These are phyloP conservation scores for Callyntrura sp. DNA, from an alignment of 2,888 invertebrate genomes.

Conservation along the genomic window DNA sequence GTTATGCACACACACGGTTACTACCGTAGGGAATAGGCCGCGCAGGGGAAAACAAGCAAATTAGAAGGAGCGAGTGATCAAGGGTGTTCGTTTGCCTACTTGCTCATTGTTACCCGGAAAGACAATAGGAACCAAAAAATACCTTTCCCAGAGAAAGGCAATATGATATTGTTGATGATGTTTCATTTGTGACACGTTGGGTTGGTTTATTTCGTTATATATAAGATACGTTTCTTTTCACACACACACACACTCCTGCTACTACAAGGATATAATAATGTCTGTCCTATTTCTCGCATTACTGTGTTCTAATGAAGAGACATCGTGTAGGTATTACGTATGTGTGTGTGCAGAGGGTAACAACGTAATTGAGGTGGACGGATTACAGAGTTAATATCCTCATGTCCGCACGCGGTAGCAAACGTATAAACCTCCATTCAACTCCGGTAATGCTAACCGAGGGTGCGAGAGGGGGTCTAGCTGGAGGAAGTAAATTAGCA, in stretches of 20 bases:
- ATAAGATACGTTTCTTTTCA: slow-evolving; percentile 2
- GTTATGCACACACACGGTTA: neutral
- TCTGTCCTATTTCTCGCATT: neutral
- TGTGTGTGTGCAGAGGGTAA: too few species aligned
- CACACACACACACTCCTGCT: too few species aligned
- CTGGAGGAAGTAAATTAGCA: neutral
- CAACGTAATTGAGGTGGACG: slow-evolving; percentile 8
- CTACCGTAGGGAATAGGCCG: neutral
- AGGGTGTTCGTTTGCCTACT: neutral
- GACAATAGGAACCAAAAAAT: slow-evolving; percentile 24
- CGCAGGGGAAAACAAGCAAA: neutral
- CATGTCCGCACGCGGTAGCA: neutral
- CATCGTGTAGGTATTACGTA: too few species aligned
- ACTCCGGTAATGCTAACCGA: too few species aligned
- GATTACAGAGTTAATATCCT: slow-evolving; percentile 23
- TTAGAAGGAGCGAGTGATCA: too few species aligned
- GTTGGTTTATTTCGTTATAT: neutral
- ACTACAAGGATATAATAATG: neutral
- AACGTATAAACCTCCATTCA: neutral
- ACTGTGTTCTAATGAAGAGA: neutral
- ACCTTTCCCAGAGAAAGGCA: slow-evolving; percentile 11
- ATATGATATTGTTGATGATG: slow-evolving; percentile 24
- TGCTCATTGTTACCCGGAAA: neutral
- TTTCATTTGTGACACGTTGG: slow-evolving; percentile 39
- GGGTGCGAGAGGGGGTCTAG: too few species aligned